These are phyloP conservation scores for Heteronetta atricapilla DNA, from an alignment of 2,113 vertebrate species.

Conservation along the genomic window DNA sequence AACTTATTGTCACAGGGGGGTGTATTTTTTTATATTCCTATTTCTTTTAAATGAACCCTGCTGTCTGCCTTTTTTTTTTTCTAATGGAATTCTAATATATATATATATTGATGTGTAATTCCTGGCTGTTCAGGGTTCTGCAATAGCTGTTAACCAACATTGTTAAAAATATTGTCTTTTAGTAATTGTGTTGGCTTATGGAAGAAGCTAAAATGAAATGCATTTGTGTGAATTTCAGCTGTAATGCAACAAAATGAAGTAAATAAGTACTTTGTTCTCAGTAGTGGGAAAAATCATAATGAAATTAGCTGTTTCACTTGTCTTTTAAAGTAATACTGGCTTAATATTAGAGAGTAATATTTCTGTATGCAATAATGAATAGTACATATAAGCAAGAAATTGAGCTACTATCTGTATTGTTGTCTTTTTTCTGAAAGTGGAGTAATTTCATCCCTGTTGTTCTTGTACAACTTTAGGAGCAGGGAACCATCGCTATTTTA, in stretches of 20 bases:
- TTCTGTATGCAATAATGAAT: neutral
- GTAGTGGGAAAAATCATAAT: neutral
- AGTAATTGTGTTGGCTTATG: neutral
- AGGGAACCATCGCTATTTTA: conserved; percentile 98
- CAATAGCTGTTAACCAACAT: neutral
- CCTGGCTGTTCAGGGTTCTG: neutral
- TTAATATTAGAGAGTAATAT: neutral
- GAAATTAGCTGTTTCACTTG: neutral
- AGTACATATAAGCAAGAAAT: neutral
- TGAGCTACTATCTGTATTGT: neutral
- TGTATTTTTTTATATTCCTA: neutral
- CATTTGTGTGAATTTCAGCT: neutral
- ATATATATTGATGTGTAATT: neutral
- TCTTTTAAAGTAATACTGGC: neutral
- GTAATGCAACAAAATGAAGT: neutral
- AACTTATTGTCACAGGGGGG: neutral
- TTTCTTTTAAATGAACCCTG: neutral
- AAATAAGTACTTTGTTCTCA: neutral
- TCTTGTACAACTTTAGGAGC: conserved; percentile 83
- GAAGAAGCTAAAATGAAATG: neutral
- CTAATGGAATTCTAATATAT: neutral
- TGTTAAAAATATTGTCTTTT: neutral
- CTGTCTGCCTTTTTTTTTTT: neutral
- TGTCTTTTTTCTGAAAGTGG: neutral
- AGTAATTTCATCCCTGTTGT: conserved; percentile 16